Evolutionary conservation across 2,797 vertebrate species (phyloP).

Genomic region (Miichthys miiuy): DNA sequence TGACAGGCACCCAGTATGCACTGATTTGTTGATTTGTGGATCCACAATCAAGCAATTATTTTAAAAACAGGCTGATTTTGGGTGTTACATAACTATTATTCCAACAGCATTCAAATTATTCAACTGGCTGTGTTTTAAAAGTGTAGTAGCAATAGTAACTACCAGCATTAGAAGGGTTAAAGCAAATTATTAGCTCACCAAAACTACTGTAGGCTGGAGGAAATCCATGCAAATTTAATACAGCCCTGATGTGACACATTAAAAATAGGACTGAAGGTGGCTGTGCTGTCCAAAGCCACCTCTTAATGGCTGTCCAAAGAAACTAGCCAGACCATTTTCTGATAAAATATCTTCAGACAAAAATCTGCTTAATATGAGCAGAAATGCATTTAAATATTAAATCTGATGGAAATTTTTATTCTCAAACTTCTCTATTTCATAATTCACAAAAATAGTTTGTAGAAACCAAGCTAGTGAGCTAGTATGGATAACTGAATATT

Average conservation of each 20-base stretch:
- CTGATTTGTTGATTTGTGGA: background rate
- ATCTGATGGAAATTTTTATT: conserved; percentile 2
- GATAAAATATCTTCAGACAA: background rate
- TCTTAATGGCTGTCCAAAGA: background rate
- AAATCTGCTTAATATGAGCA: background rate
- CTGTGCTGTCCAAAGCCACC: background rate
- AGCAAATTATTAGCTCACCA: background rate
- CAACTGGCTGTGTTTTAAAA: no score
- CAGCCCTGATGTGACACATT: background rate
- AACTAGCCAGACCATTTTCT: background rate
- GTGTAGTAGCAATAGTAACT: background rate
- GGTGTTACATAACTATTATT: background rate
- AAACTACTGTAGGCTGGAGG: background rate
- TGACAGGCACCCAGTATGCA: background rate
- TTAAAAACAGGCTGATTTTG: background rate
- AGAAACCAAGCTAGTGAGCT: background rate
- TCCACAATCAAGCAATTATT: background rate
- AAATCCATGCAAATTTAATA: no score
- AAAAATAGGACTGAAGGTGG: background rate
- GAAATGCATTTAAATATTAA: background rate
- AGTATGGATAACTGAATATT: background rate
- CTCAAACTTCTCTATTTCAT: background rate
- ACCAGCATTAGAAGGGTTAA: background rate
- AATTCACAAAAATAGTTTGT: conserved; percentile 11
- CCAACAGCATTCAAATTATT: background rate